Evolutionary conservation across 2,888 invertebrate species (phyloP), one percentile per base, ranked within the genome.

Genomic region (Sesamia inferens): DNA sequence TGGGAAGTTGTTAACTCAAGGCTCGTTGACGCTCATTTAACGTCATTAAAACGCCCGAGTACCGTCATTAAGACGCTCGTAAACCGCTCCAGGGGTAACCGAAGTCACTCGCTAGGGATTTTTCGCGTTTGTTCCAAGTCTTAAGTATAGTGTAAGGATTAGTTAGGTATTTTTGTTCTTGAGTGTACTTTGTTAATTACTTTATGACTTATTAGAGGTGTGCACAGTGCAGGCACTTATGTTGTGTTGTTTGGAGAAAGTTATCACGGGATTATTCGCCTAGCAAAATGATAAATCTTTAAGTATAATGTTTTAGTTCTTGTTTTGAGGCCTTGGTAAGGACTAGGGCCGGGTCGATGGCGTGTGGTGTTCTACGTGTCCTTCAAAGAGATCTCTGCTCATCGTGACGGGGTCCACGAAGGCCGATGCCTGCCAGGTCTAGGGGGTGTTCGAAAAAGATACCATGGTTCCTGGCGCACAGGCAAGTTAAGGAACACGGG

Each of bases 21-120:
- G 88, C 90, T 91, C 93, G 89, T 93, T 91, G 82, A 83, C 86
- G 87, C 89, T 91, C 94, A 93, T 94, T 93, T 91, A 89, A 85
- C 86, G 90, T 88, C 93, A 93, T 95, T 94, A 94, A 92, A 91
- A 89, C 88, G 79, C 85, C 87, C 69, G 73, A 82, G 84, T 85
- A 88, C 85, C 86, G 89, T 88, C 92, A 87, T 92, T 91, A 91
- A 85, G 87, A 66, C 75, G 79, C 85, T 85, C 91, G 83, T 91
- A 91, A 92, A 90, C 85, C 84, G 88, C 74, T 78, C 71, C 74
- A 69, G 84, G 88, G 87, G 87, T 85, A 85, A 86, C 79, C 75
- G 67, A 63, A 87, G 80, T 65, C 79, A 81, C 84, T 71, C 91
- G 74, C 90, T 82, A 83, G 91, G 91, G 90, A 90, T 91, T 90